These are phyloP conservation scores for Drosophila engyochracea DNA, from an alignment of 2,888 invertebrate genomes.

Conservation along the genomic window DNA sequence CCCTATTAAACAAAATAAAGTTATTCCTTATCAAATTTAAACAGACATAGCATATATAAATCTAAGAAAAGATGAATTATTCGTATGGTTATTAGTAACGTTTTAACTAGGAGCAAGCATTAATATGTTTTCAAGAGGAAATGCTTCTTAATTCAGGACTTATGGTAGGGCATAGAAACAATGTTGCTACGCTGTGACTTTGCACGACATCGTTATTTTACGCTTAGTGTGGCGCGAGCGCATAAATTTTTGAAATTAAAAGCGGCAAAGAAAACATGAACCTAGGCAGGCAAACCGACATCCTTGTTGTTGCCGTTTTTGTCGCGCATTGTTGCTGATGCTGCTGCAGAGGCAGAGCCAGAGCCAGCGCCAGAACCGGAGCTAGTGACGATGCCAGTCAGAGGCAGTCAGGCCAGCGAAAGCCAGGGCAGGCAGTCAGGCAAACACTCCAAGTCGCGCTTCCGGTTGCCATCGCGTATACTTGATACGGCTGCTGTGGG, in stretches of 20 bases:
- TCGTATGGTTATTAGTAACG: not conserved
- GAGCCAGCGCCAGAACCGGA: not conserved
- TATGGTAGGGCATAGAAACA: slow-evolving; percentile 50
- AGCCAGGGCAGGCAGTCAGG: slow-evolving; percentile 51
- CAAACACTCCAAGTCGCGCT: slow-evolving; percentile 79
- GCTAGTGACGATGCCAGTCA: slow-evolving; percentile 4
- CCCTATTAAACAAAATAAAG: slow-evolving; percentile 4
- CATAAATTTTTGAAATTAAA: slow-evolving; percentile 82
- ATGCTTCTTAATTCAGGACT: not conserved
- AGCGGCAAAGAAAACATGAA: slow-evolving; percentile 82
- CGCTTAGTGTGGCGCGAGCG: slow-evolving; percentile 82
- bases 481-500: slow-evolving; percentile 72
- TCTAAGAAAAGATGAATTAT: not conserved
- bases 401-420: slow-evolving; percentile 32
- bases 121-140: not conserved
- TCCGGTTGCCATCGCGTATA: slow-evolving; percentile 78
- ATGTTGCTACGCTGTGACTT: slow-evolving; percentile 60
- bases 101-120: not conserved
- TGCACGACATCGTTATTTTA: slow-evolving; percentile 76
- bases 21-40: not conserved
- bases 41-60: not conserved
- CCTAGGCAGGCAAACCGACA: slow-evolving; percentile 69
- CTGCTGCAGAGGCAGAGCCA: slow-evolving; percentile 10
- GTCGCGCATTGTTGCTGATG: slow-evolving; percentile 73
- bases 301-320: slow-evolving; percentile 69